Evolutionary conservation across 1,140 invertebrate species (phyloP).

Genomic region (Anthonomus grandis): DNA sequence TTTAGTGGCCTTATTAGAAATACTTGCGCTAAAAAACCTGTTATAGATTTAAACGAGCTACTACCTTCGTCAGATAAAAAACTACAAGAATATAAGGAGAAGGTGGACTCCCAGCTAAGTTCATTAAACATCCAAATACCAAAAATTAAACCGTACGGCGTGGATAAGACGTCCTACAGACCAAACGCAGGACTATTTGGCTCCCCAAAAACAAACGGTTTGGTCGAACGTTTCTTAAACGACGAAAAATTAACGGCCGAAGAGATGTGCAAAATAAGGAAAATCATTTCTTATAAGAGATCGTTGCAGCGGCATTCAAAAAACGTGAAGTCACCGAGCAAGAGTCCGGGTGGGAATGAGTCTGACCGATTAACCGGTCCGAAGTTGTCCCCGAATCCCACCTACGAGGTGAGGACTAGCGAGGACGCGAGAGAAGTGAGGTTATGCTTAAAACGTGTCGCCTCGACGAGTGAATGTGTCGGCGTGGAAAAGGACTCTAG

Average conservation of each 20-base stretch:
- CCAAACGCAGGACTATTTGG: neutral
- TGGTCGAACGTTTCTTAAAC: slow-evolving; percentile 38
- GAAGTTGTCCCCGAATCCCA: neutral
- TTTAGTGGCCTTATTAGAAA: slow-evolving; percentile 31
- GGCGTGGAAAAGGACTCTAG: slow-evolving; percentile 12
- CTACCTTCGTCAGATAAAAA: slow-evolving; percentile 21
- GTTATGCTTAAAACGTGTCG: slow-evolving; percentile 33
- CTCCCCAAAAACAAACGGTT: slow-evolving; percentile 17
- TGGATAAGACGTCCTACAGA: slow-evolving; percentile 2
- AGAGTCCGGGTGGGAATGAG: slow-evolving; percentile 1
- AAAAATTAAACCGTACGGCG: slow-evolving; percentile 19
- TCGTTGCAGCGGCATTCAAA: slow-evolving; percentile 31
- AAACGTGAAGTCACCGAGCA: slow-evolving; percentile 16
- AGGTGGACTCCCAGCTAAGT: slow-evolving; percentile 36
- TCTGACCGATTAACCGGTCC: no score
- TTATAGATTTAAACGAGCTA: slow-evolving; percentile 30
- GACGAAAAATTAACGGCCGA: slow-evolving; percentile 30
- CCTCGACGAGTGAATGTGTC: slow-evolving; percentile 18
- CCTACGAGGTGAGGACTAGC: slow-evolving; percentile 24
- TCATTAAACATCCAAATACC: slow-evolving; percentile 39
- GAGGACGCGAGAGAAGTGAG: slow-evolving; percentile 24
- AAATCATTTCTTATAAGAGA: slow-evolving; percentile 40
- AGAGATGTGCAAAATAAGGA: slow-evolving; percentile 37
- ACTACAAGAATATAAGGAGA: slow-evolving; percentile 37
- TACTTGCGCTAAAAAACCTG: slow-evolving; percentile 19